phyloP scores from a whole-genome alignment of 2,888 invertebrate genomes.

The Ellobium chinense region DNA sequence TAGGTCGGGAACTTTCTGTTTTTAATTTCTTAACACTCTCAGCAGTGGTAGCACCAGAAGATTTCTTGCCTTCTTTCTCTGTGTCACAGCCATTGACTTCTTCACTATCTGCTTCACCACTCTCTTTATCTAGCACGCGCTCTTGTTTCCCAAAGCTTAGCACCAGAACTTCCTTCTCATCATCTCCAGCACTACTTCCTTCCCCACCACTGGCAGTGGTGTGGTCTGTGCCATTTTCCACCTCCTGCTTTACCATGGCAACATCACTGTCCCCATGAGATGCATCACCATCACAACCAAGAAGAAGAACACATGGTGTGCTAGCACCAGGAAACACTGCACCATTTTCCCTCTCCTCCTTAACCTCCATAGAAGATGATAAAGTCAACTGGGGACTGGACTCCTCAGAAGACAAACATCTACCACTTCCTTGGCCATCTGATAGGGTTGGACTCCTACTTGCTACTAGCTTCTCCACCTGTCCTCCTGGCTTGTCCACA shows the following conservation, averaged over 20 bases:
- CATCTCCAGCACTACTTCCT: neutral
- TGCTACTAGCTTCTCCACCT: neutral
- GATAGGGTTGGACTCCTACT: neutral
- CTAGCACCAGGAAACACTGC: slow-evolving; percentile 39
- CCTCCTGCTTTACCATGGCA: slow-evolving; percentile 4
- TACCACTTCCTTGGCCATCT: neutral
- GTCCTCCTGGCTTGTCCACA: neutral
- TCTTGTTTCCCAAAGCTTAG: slow-evolving; percentile 31
- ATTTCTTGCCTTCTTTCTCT: neutral
- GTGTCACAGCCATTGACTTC: neutral
- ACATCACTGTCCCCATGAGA: neutral
- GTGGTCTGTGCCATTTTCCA: neutral
- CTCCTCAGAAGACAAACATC: neutral
- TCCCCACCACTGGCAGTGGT: neutral
- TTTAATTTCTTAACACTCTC: slow-evolving; percentile 27
- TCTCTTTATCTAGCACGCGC: neutral
- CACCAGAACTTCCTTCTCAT: slow-evolving; percentile 36
- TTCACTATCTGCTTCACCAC: neutral
- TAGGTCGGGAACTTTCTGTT: slow-evolving; percentile 50
- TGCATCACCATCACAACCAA: slow-evolving; percentile 24
- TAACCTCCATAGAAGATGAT: slow-evolving; percentile 13
- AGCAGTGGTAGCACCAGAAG: neutral
- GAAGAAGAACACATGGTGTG: neutral
- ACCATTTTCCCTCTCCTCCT: slow-evolving; percentile 38
- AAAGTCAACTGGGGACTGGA: slow-evolving; percentile 1